Evolutionary conservation across 2,113 vertebrate species (phyloP).

Genomic region (Shinisaurus crocodilurus): DNA sequence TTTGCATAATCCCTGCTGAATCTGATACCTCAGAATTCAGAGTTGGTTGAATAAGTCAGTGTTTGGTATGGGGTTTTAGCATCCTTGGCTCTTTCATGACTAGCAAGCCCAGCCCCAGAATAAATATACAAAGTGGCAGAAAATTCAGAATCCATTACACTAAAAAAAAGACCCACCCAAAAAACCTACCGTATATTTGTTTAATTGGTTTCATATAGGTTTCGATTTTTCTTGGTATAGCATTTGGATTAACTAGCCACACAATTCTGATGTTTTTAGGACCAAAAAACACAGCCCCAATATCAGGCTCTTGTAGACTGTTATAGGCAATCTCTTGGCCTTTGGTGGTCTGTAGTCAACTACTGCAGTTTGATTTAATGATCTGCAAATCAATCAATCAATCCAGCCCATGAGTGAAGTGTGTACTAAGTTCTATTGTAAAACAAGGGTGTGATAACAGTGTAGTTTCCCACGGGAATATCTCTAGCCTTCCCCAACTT

Average conservation of each 20-base stretch:
- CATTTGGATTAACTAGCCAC: background rate
- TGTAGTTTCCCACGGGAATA: too few species aligned
- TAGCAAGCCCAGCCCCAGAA: background rate
- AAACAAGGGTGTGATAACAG: too few species aligned
- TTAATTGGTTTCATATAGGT: background rate
- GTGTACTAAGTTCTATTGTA: background rate
- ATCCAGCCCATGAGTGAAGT: background rate
- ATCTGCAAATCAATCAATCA: background rate
- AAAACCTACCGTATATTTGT: background rate
- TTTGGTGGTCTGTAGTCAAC: background rate
- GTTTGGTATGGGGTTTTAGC: background rate
- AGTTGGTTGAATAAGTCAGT: background rate
- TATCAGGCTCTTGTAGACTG: background rate
- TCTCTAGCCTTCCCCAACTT: background rate
- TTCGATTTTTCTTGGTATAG: too few species aligned
- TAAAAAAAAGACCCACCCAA: background rate
- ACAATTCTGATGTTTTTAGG: background rate
- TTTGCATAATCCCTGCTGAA: background rate
- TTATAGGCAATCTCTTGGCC: background rate
- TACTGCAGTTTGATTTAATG: background rate
- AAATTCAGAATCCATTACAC: background rate
- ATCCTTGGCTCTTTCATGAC: background rate
- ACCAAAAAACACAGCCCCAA: too few species aligned
- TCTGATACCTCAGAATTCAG: background rate
- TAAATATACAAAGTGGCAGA: background rate